Evolutionary conservation across 2,888 invertebrate species (phyloP).

Genomic region (Ptilodon capucinus): DNA sequence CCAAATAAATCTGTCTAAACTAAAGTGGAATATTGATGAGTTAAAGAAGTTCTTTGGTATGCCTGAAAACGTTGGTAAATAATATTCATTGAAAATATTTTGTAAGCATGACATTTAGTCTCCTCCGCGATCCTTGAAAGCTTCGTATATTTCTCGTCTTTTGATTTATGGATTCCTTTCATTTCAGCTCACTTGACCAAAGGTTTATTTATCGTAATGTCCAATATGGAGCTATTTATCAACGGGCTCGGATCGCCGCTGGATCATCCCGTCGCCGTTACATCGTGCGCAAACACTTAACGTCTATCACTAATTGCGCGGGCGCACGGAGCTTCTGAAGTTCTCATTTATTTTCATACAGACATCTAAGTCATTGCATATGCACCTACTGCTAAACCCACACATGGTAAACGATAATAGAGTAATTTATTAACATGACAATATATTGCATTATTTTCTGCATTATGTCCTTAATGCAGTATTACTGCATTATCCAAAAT

Average conservation of each 20-base stretch:
- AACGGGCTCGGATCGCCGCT: conserved; percentile 3
- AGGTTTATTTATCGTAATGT: conserved; percentile 26
- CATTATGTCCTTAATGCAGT: too few relatives aligned
- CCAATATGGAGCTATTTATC: conserved; percentile 29
- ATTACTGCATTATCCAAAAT: too few relatives aligned
- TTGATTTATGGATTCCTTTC: conserved; percentile 25
- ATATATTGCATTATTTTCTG: too few relatives aligned
- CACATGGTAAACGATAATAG: too few relatives aligned
- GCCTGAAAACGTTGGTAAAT: too few relatives aligned
- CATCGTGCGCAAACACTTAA: conserved; percentile 38
- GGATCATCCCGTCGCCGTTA: conserved; percentile 11
- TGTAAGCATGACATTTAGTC: too few relatives aligned
- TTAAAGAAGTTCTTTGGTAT: too few relatives aligned
- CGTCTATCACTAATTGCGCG: conserved; percentile 32
- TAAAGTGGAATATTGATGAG: too few relatives aligned
- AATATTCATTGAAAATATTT: too few relatives aligned
- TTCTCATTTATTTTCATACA: conserved; percentile 32
- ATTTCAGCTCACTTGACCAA: conserved; percentile 14
- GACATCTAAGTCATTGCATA: conserved; percentile 30
- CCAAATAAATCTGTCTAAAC: too few relatives aligned
- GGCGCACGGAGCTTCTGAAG: conserved; percentile 14
- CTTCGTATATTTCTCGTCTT: background rate
- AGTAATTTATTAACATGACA: too few relatives aligned
- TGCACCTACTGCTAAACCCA: conserved; percentile 2
- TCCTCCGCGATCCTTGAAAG: background rate